These are phyloP conservation scores for Campoplex capitator DNA, from an alignment of 2,888 invertebrate genomes.

Conservation along the genomic window DNA sequence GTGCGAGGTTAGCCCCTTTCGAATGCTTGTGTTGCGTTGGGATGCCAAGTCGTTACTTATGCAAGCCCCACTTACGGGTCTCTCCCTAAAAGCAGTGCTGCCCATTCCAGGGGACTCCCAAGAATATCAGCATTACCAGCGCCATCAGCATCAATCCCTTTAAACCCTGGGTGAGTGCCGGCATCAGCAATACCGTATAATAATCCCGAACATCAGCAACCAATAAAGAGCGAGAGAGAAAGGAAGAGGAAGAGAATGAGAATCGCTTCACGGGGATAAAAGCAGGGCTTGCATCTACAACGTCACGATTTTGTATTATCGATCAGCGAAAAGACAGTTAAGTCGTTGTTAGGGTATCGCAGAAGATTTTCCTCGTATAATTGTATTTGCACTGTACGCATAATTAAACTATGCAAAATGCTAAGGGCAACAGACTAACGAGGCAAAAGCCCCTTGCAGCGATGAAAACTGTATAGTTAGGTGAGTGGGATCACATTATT, in stretches of 20 bases:
- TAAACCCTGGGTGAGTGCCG: slow-evolving; percentile 25
- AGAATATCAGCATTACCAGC: slow-evolving; percentile 69
- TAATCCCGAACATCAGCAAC: slow-evolving; percentile 52
- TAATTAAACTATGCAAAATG: slow-evolving; percentile 63
- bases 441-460: slow-evolving; percentile 42
- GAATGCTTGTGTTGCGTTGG: slow-evolving; percentile 72
- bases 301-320: slow-evolving; percentile 59
- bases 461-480: slow-evolving; percentile 8
- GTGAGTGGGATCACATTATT: neutral
- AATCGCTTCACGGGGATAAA: slow-evolving; percentile 33
- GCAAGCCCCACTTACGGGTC: slow-evolving; percentile 81
- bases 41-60: slow-evolving; percentile 80
- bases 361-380: slow-evolving; percentile 62
- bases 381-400: slow-evolving; percentile 54
- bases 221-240: slow-evolving; percentile 29
- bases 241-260: neutral
- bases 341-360: slow-evolving; percentile 37
- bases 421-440: slow-evolving; percentile 57
- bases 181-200: slow-evolving; percentile 14
- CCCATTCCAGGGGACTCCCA: slow-evolving; percentile 60
- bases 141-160: slow-evolving; percentile 46
- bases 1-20: slow-evolving; percentile 55
- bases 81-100: slow-evolving; percentile 77
- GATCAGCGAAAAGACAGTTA: slow-evolving; percentile 55
- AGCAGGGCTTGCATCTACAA: slow-evolving; percentile 59